phyloP scores from a whole-genome alignment of 92 coral and sea anemone genomes.

The Zoanthus sociatus region DNA sequence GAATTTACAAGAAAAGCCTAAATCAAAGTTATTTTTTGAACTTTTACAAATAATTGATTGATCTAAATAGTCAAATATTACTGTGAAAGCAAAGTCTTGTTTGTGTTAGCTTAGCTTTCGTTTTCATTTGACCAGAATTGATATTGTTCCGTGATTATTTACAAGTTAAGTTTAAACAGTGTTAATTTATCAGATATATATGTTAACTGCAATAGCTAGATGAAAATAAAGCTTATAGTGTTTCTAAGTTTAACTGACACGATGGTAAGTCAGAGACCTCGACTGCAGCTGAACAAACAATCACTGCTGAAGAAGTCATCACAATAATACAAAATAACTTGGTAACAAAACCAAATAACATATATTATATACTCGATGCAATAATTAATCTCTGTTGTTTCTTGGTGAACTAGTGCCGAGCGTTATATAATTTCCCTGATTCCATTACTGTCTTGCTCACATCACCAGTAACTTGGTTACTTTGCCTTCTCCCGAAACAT shows the following conservation, averaged over 20 bases:
- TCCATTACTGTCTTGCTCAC: background rate
- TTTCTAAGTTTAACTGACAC: background rate
- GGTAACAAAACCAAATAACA: background rate
- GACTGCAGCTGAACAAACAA: conserved; percentile 18
- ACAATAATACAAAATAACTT: conserved; percentile 33
- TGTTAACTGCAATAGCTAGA: background rate
- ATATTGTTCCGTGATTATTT: too few relatives aligned
- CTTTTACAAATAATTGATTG: too few relatives aligned
- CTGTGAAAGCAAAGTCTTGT: too few relatives aligned
- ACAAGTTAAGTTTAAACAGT: conserved; percentile 13
- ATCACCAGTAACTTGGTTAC: conserved; percentile 1
- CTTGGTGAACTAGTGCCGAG: background rate
- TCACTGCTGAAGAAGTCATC: conserved; percentile 44
- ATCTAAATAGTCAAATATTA: too few relatives aligned
- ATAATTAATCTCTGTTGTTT: background rate
- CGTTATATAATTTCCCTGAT: background rate
- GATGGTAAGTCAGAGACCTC: conserved; percentile 11
- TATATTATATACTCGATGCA: background rate
- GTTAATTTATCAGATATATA: background rate
- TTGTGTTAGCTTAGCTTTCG: too few relatives aligned
- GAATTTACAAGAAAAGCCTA: background rate
- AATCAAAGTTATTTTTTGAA: too few relatives aligned
- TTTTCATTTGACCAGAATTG: too few relatives aligned
- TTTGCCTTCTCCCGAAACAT: conserved; percentile 18
- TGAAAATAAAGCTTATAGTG: background rate